phyloP scores from a whole-genome alignment of 2,113 vertebrate genomes.

The Gymnorhina tibicen region DNA sequence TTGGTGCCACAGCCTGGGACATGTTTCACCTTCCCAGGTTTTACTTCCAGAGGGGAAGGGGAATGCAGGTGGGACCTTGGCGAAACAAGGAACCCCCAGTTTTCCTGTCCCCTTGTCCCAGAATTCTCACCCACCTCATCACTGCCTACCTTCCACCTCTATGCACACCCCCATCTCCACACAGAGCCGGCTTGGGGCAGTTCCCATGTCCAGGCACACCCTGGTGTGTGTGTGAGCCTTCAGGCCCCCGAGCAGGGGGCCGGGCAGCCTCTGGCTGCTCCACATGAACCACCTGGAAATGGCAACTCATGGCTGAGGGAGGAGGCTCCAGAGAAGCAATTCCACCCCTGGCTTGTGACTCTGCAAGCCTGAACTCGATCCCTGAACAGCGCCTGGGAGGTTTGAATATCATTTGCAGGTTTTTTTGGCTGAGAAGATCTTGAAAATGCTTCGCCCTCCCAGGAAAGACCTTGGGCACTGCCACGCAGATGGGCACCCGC shows the following conservation, averaged over 20 bases:
- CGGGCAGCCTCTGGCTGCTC: not conserved
- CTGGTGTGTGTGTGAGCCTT: not conserved
- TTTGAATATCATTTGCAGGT: not conserved
- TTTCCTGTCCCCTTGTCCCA: not conserved
- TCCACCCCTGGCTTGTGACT: not conserved
- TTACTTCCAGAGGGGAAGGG: not conserved
- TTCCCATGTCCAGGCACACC: not conserved
- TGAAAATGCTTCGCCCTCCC: not conserved
- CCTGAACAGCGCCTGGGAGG: not conserved
- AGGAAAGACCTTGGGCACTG: not conserved
- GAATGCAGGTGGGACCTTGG: not conserved
- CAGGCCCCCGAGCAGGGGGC: not conserved
- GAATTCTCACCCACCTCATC: not conserved
- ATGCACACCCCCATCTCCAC: not conserved
- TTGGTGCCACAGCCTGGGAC: not conserved
- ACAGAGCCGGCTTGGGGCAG: rapidly evolving
- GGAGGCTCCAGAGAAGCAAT: not conserved
- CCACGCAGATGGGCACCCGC: not conserved
- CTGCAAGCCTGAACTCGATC: not conserved
- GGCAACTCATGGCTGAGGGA: not conserved
- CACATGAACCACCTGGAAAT: not conserved
- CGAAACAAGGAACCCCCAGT: not conserved
- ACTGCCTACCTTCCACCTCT: not conserved
- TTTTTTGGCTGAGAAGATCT: not conserved
- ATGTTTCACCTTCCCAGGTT: not conserved